A percentile compares a stretch with the other conserved stretches of the same genome.
phyloP scores from a whole-genome alignment of 2,888 invertebrate genomes.

The Icerya purchasi region DNA sequence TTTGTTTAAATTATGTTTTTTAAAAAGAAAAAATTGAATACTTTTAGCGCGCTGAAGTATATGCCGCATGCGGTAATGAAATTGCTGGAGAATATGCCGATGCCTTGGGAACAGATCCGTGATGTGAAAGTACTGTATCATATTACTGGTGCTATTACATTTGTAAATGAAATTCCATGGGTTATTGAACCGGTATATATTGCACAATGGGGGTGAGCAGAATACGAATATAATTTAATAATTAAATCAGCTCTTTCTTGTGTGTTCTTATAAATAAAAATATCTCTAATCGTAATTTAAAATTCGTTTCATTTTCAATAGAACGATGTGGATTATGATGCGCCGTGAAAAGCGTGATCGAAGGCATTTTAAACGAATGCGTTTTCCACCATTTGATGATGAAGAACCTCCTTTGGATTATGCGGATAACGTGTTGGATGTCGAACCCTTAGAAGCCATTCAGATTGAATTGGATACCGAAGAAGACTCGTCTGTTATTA shows the following conservation, averaged over 20 bases:
- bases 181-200: conserved; percentile 98
- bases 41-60: conserved; percentile 73
- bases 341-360: conserved; percentile 94
- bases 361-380: conserved; percentile 95
- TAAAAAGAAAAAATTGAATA: conserved; percentile 14
- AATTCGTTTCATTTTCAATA: too few species aligned
- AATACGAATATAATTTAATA: background rate
- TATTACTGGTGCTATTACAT: conserved; percentile 97
- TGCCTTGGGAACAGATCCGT: conserved; percentile 99
- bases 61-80: conserved; percentile 99
- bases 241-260: conserved; percentile 1
- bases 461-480: conserved; percentile 93
- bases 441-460: conserved; percentile 95
- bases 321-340: conserved; percentile 99
- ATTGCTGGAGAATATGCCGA: conserved; percentile 97
- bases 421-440: conserved; percentile 96
- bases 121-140: conserved; percentile 96
- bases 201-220: conserved; percentile 85
- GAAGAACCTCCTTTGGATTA: conserved; percentile 99
- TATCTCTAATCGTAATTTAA: too few species aligned
- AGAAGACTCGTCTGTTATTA: conserved; percentile 72
- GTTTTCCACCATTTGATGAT: conserved; percentile 99
- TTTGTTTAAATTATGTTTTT: background rate
- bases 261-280: too few species aligned
- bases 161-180: conserved; percentile 99